phyloP scores from a whole-genome alignment of 2,797 vertebrate genomes.

The Scomberomorus guttatus region DNA sequence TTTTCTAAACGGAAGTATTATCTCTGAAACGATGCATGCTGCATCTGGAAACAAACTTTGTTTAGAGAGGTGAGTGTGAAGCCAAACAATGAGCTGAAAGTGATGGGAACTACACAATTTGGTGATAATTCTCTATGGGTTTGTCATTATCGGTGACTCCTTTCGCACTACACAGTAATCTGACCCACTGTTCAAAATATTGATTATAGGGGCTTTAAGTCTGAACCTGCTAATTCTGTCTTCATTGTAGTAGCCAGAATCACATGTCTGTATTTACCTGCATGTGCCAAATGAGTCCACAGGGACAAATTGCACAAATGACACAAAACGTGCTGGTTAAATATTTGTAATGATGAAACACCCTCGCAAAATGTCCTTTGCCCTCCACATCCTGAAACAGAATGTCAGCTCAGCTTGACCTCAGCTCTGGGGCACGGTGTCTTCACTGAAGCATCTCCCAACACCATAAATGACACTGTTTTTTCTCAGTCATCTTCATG shows the following conservation, averaged over 20 bases:
- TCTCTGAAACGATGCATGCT: no score
- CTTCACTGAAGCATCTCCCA: slow-evolving; percentile 47
- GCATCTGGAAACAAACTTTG: not conserved
- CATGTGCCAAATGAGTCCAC: slow-evolving; percentile 18
- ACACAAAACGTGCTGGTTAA: slow-evolving; percentile 39
- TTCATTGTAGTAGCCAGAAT: not conserved
- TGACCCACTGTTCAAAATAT: not conserved
- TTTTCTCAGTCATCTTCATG: slow-evolving; percentile 40
- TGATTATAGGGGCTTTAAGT: not conserved
- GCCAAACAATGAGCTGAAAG: not conserved
- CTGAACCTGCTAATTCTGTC: not conserved
- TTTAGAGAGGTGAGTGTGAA: not conserved
- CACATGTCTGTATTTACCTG: slow-evolving; percentile 1
- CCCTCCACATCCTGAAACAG: slow-evolving; percentile 45
- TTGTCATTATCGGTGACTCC: no score
- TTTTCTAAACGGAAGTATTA: no score
- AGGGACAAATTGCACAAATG: slow-evolving; percentile 14
- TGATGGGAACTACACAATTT: no score
- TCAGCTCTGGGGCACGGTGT: slow-evolving; percentile 34
- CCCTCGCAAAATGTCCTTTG: slow-evolving; percentile 45
- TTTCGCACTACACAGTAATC: not conserved
- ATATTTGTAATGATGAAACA: slow-evolving; percentile 51
- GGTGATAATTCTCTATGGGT: no score
- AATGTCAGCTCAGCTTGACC: slow-evolving; percentile 67
- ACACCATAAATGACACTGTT: slow-evolving; percentile 41